Evolutionary conservation across 1,140 invertebrate genomes (phyloP).

Genomic region (Drosophila bocqueti): DNA sequence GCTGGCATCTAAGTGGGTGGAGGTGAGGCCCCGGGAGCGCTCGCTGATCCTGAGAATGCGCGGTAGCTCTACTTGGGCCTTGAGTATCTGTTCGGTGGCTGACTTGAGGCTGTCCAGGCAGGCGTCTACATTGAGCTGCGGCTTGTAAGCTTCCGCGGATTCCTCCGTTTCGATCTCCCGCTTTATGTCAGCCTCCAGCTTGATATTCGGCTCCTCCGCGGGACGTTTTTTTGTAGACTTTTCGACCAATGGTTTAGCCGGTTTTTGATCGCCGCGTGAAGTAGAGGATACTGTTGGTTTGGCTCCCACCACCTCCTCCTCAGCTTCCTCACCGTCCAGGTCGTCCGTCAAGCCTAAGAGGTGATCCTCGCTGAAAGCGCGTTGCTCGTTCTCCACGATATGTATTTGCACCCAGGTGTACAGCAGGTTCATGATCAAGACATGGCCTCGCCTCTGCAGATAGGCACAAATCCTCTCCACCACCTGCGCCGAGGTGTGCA

Average conservation of each 20-base stretch:
- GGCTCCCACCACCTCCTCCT: slow-evolving; percentile 15
- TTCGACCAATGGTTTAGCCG: slow-evolving; percentile 28
- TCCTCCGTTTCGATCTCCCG: slow-evolving; percentile 28
- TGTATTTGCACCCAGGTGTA: slow-evolving; percentile 88
- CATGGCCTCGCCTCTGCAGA: slow-evolving; percentile 89
- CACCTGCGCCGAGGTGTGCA: slow-evolving; percentile 88
- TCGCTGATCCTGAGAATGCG: slow-evolving; percentile 71
- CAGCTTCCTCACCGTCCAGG: slow-evolving; percentile 44
- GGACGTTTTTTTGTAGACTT: slow-evolving; percentile 56
- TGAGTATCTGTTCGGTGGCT: slow-evolving; percentile 59
- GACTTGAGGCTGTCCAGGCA: slow-evolving; percentile 59
- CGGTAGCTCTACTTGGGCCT: slow-evolving; percentile 64
- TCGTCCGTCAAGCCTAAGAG: slow-evolving; percentile 62
- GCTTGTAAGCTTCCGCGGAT: slow-evolving; percentile 4
- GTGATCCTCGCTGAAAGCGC: slow-evolving; percentile 77
- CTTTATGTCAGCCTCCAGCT: slow-evolving; percentile 60
- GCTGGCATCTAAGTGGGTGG: slow-evolving; percentile 62
- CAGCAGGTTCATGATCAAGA: slow-evolving; percentile 89
- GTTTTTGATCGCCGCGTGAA: slow-evolving; percentile 40
- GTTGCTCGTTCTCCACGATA: slow-evolving; percentile 85
- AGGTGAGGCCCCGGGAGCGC: slow-evolving; percentile 63
- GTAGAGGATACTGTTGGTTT: not conserved
- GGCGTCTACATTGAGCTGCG: slow-evolving; percentile 46
- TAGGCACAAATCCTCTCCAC: slow-evolving; percentile 88
- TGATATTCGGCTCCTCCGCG: slow-evolving; percentile 60